These are phyloP conservation scores for Agrotis exclamationis DNA, from an alignment of 2,888 invertebrate species.

Conservation along the genomic window DNA sequence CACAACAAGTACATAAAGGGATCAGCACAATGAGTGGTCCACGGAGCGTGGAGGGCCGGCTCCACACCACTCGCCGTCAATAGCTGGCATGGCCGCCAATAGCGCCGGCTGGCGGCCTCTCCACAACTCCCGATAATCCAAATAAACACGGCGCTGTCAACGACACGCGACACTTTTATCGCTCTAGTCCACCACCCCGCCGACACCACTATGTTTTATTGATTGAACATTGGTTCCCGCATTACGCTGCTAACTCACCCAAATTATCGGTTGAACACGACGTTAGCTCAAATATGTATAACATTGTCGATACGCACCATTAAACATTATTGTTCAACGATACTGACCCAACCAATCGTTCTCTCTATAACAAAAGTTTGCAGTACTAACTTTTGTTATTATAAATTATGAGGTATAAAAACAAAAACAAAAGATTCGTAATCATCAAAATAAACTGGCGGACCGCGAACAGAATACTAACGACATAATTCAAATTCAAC, in stretches of 20 bases:
- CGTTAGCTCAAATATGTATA: constrained; percentile 45
- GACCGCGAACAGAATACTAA: constrained; percentile 62
- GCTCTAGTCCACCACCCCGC: constrained; percentile 70
- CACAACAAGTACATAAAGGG: constrained; percentile 48
- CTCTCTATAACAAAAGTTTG: constrained; percentile 26
- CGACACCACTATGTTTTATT: constrained; percentile 74
- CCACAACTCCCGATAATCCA: constrained; percentile 73
- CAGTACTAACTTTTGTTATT: constrained; percentile 39
- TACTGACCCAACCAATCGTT: constrained; percentile 17
- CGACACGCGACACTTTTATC: constrained; percentile 85
- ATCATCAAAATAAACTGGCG: constrained; percentile 65
- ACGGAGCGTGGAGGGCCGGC: neutral
- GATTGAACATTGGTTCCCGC: constrained; percentile 77
- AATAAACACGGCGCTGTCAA: constrained; percentile 76
- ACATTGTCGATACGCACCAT: constrained; percentile 44
- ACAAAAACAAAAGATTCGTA: constrained; percentile 62
- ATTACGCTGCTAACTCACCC: constrained; percentile 64
- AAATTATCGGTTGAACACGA: constrained; percentile 52
- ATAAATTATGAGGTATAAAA: constrained; percentile 52
- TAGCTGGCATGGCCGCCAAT: constrained; percentile 5
- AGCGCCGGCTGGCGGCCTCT: constrained; percentile 51
- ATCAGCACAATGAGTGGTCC: constrained; percentile 49
- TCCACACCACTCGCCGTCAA: constrained; percentile 17
- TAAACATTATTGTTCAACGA: constrained; percentile 36
- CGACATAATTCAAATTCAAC: constrained; percentile 67